These are phyloP conservation scores for Tupaia chinensis DNA, from an alignment of 2,113 vertebrate genomes.

Conservation along the genomic window DNA sequence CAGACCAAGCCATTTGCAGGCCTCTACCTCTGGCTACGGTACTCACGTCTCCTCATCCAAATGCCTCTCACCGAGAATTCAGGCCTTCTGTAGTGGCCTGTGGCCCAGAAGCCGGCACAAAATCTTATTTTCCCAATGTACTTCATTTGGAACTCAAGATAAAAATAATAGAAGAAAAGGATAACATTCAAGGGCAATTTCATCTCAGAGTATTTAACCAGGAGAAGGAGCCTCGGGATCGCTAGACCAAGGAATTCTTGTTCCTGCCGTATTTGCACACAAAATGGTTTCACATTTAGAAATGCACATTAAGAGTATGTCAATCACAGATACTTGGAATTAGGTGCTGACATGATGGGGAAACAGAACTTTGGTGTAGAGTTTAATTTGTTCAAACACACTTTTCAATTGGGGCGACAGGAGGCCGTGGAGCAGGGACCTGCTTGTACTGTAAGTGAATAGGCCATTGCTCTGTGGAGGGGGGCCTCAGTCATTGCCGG, in stretches of 20 bases:
- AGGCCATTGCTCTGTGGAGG: neutral
- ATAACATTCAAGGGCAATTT: conserved; percentile 54
- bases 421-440: neutral
- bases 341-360: conserved; percentile 65
- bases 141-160: conserved; percentile 51
- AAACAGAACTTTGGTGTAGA: conserved; percentile 21
- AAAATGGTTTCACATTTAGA: conserved; percentile 80
- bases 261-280: conserved; percentile 78
- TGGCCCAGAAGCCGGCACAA: neutral
- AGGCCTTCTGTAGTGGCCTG: neutral
- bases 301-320: conserved; percentile 64
- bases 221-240: conserved; percentile 69
- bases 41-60: neutral
- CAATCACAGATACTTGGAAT: conserved; percentile 62
- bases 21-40: neutral
- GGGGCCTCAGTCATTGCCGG: accelerated
- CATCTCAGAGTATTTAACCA: conserved; percentile 71
- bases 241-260: conserved; percentile 73
- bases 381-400: conserved; percentile 53
- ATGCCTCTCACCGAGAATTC: neutral
- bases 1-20: neutral
- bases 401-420: conserved; percentile 58
- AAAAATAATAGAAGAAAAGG: conserved; percentile 25
- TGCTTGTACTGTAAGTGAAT: accelerated
- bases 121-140: neutral